Evolutionary conservation across 2,113 vertebrate genomes (phyloP).

Genomic region (Anas platyrhynchos): DNA sequence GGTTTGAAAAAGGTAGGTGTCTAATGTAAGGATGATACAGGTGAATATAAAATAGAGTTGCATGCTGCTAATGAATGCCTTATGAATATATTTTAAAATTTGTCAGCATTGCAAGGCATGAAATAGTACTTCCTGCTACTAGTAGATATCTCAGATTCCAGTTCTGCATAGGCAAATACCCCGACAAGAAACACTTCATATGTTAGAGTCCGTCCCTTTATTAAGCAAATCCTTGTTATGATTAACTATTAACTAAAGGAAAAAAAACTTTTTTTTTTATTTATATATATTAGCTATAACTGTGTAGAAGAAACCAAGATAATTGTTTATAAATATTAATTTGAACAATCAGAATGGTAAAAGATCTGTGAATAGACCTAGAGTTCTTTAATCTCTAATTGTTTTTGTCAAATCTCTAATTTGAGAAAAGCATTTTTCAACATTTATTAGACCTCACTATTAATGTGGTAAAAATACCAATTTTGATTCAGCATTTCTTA

Average conservation of each 20-base stretch:
- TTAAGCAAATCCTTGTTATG: background rate
- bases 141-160: background rate
- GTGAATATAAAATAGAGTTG: background rate
- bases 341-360: background rate
- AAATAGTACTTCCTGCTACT: background rate
- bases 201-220: background rate
- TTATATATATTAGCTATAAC: background rate
- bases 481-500: background rate
- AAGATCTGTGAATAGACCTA: background rate
- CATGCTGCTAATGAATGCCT: background rate
- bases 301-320: background rate
- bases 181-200: background rate
- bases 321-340: background rate
- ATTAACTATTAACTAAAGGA: background rate
- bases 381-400: background rate
- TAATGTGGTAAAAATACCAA: background rate
- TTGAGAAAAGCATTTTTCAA: background rate
- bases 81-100: background rate
- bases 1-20: background rate
- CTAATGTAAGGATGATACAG: background rate
- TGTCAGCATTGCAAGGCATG: background rate
- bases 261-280: background rate
- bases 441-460: background rate
- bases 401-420: background rate
- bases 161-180: background rate